Conservation (phyloP, 2,888 invertebrate genomes). For the Capitulum mitella region DNA sequence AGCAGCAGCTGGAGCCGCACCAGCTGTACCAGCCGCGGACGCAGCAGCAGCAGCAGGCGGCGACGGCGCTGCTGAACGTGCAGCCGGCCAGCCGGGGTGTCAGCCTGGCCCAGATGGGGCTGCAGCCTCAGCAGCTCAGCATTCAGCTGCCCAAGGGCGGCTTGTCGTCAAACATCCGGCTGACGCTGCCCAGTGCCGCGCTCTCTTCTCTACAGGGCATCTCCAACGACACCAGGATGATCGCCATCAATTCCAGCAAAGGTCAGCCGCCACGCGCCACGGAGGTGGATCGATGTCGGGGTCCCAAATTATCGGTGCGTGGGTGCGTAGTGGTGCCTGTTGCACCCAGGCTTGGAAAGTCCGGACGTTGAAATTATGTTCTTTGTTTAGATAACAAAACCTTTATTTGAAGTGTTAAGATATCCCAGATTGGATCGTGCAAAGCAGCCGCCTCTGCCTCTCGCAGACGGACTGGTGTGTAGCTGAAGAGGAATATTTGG, state of each 20-base stretch:
- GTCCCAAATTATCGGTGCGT: too few relatives aligned
- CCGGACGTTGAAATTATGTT: too few relatives aligned
- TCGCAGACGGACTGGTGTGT: too few relatives aligned
- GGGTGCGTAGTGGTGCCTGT: too few relatives aligned
- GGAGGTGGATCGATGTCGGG: too few relatives aligned
- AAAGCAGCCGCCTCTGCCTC: too few relatives aligned
- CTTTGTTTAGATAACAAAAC: too few relatives aligned
- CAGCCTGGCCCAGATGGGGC: background rate
- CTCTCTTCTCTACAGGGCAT: background rate
- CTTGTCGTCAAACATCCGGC: background rate
- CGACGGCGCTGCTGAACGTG: background rate
- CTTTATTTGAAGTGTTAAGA: too few relatives aligned
- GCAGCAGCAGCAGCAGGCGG: background rate
- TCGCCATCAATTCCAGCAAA: conserved; percentile 15
- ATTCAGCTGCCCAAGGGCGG: conserved; percentile 19
- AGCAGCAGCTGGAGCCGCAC: background rate
- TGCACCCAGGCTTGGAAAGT: too few relatives aligned
- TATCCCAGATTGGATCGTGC: too few relatives aligned
- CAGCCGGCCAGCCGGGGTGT: background rate
- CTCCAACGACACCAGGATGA: background rate
- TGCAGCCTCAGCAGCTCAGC: background rate
- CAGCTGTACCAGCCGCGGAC: background rate
- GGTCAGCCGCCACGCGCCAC: too few relatives aligned
- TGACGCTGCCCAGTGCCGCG: background rate
- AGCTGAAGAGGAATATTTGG: too few relatives aligned